Evolutionary conservation across 1,140 invertebrate genomes (phyloP).

Genomic region (Drosophila ananassae): DNA sequence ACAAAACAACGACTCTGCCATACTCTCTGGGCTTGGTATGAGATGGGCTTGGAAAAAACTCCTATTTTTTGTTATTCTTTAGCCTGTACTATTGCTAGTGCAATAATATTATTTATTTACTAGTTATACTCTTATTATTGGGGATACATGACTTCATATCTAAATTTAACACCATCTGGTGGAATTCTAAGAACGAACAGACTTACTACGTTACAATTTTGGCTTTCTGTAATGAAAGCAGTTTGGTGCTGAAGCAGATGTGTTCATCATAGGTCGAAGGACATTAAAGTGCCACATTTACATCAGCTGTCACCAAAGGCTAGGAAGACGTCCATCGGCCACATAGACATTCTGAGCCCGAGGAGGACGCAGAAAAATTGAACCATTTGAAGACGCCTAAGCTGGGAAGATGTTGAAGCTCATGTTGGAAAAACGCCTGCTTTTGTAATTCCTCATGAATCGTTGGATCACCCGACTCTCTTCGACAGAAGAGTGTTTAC

Average conservation of each 20-base stretch:
- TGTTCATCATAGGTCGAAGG: not conserved
- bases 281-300: slow-evolving; percentile 48
- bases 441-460: too few species aligned
- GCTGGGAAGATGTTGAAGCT: not conserved
- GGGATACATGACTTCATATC: not conserved
- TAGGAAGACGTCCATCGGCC: slow-evolving; percentile 16
- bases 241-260: not conserved
- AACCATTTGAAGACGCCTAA: slow-evolving; percentile 56
- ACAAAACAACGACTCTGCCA: not conserved
- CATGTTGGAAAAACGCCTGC: too few species aligned
- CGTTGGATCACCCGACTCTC: too few species aligned
- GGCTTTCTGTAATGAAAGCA: not conserved
- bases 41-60: too few species aligned
- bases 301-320: slow-evolving; percentile 64
- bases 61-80: too few species aligned
- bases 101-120: too few species aligned
- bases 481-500: too few species aligned
- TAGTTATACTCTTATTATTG: not conserved
- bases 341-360: slow-evolving; percentile 47
- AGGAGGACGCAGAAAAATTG: slow-evolving; percentile 54
- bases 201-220: not conserved
- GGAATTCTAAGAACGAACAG: not conserved
- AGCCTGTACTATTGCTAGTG: too few species aligned
- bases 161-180: not conserved
- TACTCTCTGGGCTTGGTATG: not conserved